Evolutionary conservation across 2,888 invertebrate species (phyloP).

Genomic region (Ceriagrion tenellum): DNA sequence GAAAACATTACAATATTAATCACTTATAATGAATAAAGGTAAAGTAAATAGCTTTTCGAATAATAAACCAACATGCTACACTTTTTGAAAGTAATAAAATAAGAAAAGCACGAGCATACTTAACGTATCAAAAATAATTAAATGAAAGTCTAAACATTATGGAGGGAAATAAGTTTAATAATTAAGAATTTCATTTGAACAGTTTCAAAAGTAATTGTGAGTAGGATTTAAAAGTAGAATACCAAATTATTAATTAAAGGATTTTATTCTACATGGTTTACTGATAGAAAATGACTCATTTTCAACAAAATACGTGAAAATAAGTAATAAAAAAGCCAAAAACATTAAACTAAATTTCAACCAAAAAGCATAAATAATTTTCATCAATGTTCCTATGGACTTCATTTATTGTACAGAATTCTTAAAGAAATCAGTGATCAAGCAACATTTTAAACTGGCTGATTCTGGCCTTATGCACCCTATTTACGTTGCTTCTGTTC

Average conservation of each 20-base stretch:
- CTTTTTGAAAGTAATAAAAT: neutral
- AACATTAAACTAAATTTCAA: neutral
- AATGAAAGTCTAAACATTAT: neutral
- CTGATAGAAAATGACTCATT: neutral
- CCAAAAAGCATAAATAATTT: neutral
- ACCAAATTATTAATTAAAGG: neutral
- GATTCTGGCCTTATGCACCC: neutral
- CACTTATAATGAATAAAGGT: neutral
- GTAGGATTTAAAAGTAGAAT: neutral
- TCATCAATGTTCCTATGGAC: neutral
- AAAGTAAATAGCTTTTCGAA: neutral
- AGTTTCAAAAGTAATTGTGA: neutral
- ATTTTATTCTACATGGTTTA: neutral
- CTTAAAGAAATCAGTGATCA: neutral
- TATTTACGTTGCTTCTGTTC: neutral
- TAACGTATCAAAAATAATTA: neutral
- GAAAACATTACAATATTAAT: neutral
- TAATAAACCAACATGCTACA: constrained; percentile 10
- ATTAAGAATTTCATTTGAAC: neutral
- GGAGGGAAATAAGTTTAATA: neutral
- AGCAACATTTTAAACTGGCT: neutral
- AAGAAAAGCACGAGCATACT: constrained; percentile 11
- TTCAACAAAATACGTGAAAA: neutral
- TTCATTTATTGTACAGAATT: neutral
- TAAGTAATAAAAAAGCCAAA: neutral